Percentiles rank a stretch among this genome's conserved stretches.
These are phyloP conservation scores for Kryptopterus vitreolus DNA, from an alignment of 2,797 vertebrate genomes.

Conservation along the genomic window DNA sequence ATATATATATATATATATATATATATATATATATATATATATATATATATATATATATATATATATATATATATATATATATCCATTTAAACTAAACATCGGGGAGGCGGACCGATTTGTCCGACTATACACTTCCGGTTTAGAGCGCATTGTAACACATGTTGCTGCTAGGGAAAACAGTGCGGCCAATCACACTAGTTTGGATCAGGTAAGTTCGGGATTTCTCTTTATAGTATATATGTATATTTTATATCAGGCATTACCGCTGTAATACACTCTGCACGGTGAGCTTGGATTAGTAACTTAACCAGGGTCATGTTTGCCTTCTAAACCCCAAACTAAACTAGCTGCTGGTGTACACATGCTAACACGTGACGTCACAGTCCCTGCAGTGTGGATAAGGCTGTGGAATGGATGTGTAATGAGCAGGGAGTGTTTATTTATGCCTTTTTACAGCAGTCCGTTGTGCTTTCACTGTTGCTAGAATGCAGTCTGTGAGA, in stretches of 20 bases:
- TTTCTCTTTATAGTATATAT: neutral
- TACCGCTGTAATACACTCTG: neutral
- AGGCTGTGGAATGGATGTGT: too few relatives aligned
- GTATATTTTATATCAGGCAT: neutral
- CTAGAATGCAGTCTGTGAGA: neutral
- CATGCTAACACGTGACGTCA: conserved; percentile 12
- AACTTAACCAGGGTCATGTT: neutral
- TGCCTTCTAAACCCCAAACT: neutral
- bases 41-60: too few relatives aligned
- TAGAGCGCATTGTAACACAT: conserved; percentile 23
- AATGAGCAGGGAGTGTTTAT: neutral
- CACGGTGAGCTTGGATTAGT: neutral
- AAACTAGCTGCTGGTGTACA: neutral
- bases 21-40: too few relatives aligned
- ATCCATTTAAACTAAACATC: neutral
- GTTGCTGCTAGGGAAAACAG: neutral
- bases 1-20: too few relatives aligned
- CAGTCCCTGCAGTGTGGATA: too few relatives aligned
- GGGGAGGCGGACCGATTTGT: conserved; percentile 11
- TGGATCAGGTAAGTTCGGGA: conserved; percentile 8
- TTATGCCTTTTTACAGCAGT: neutral
- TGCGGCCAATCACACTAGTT: neutral
- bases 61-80: too few relatives aligned
- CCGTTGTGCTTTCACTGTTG: neutral
- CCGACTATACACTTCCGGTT: conserved; percentile 26